Evolutionary conservation across 2,113 vertebrate species (phyloP), one percentile per base, ranked within the genome.

Genomic region (Phoxinus phoxinus): DNA sequence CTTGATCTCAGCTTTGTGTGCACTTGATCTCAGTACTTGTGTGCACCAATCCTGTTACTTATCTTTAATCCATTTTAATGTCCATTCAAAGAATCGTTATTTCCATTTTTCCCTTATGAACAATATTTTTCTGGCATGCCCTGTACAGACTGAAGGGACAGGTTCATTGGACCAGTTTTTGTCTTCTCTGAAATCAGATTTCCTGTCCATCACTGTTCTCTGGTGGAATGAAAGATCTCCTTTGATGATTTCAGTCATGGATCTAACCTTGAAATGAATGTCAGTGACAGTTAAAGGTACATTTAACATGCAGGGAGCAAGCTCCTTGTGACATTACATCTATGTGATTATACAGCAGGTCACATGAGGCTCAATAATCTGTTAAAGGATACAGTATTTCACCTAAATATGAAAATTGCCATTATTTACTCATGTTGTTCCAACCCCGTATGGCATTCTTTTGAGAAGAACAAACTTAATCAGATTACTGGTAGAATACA

Each of bases 61-160:
- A 17, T 73, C 23, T 73, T 46, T n/a, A 51, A 48, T 51, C 48
- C 25, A 53, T 35, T 69, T 69, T 21, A 69, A 69, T 37, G 32
- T 8, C 65, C 32, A 21, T 37, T 21, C 7, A 69, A 8, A 8
- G 30, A 35, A 35, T 69, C 19, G 17, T 32, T 35, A 41, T 71
- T 19, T 23, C 9, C 0, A 7, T 8, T 72, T 46, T 27, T 13
- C 11, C 32, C 10, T 21, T 59, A n/a, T 41, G 3, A 59, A 37
- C 25, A 75, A 81, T 87, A 65, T 83, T 67, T 89, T 21, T 86
- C 83, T 65, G 73, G 86, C 85, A 86, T 72, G 67, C 27, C 44
- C 21, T 86, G 83, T 89, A 71, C 79, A 59, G 63, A 59, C 58
- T 46, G 58, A n/a, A 71, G 10, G 73, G 27, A 74, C 61, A 21